phyloP scores from a whole-genome alignment of 2,888 invertebrate genomes.

The Trisateles emortualis region DNA sequence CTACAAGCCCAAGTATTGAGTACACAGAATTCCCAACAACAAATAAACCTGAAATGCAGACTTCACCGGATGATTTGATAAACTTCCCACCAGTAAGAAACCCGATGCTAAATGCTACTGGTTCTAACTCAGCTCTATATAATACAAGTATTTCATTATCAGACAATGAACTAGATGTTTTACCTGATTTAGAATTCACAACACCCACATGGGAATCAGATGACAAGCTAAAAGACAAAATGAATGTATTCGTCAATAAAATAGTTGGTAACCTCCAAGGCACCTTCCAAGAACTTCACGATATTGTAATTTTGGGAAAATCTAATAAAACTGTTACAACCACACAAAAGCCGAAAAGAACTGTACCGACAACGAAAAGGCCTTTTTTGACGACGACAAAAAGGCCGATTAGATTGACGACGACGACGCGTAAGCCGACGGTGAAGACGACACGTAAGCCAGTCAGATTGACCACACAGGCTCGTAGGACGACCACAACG shows the following conservation, averaged over 20 bases:
- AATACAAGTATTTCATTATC: slow-evolving; percentile 84
- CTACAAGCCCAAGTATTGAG: slow-evolving; percentile 65
- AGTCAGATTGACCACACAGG: slow-evolving; percentile 65
- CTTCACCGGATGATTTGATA: slow-evolving; percentile 90
- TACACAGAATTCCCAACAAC: slow-evolving; percentile 73
- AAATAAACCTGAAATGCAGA: slow-evolving; percentile 86
- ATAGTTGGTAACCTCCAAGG: slow-evolving; percentile 94
- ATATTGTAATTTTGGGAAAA: slow-evolving; percentile 88
- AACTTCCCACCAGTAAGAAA: slow-evolving; percentile 95
- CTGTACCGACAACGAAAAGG: slow-evolving; percentile 72
- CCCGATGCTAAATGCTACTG: slow-evolving; percentile 92
- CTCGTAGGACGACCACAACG: slow-evolving; percentile 63
- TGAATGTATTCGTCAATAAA: slow-evolving; percentile 93
- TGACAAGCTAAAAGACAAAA: slow-evolving; percentile 91
- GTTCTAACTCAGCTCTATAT: slow-evolving; percentile 79
- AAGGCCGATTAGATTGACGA: slow-evolving; percentile 68
- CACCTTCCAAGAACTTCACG: slow-evolving; percentile 93
- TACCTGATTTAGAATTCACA: slow-evolving; percentile 89
- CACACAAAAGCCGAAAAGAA: slow-evolving; percentile 75
- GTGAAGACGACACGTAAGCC: slow-evolving; percentile 79
- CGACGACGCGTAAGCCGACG: slow-evolving; percentile 73
- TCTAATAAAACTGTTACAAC: slow-evolving; percentile 75
- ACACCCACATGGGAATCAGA: slow-evolving; percentile 93
- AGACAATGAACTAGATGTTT: slow-evolving; percentile 81
- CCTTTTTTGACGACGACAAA: slow-evolving; percentile 80